phyloP scores from a whole-genome alignment of 2,113 vertebrate genomes.

The Merops nubicus region DNA sequence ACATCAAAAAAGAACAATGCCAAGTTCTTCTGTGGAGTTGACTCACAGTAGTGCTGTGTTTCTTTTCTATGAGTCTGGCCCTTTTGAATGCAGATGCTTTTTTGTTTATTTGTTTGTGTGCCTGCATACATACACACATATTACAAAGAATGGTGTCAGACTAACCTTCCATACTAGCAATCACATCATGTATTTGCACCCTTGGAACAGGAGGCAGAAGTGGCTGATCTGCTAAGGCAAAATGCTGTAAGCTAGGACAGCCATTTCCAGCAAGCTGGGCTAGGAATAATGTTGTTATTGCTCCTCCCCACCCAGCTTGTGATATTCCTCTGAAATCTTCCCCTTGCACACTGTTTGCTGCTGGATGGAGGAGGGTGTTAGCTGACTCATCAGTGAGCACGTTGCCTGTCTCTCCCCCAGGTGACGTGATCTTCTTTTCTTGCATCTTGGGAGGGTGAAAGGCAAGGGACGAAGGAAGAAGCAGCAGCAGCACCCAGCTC shows the following conservation, averaged over 20 bases:
- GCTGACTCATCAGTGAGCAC: neutral
- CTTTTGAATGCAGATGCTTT: neutral
- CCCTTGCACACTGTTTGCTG: rapidly evolving
- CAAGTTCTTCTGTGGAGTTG: neutral
- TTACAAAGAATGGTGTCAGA: neutral
- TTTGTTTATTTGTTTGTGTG: neutral
- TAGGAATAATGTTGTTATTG: neutral
- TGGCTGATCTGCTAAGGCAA: neutral
- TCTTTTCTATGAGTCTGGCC: neutral
- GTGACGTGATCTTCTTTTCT: neutral
- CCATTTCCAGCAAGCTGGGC: neutral
- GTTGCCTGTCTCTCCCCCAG: rapidly evolving
- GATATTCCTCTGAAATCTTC: rapidly evolving
- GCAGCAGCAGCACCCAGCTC: neutral
- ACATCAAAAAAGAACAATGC: neutral
- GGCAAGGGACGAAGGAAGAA: neutral
- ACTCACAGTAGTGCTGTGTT: neutral
- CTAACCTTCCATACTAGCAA: neutral
- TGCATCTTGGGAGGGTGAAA: rapidly evolving
- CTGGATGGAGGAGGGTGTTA: neutral
- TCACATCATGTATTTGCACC: rapidly evolving
- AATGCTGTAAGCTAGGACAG: neutral
- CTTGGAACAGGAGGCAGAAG: neutral
- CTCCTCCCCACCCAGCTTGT: rapidly evolving
- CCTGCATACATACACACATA: neutral